phyloP scores from a whole-genome alignment of 2,113 vertebrate genomes.

The Etia nguti region DNA sequence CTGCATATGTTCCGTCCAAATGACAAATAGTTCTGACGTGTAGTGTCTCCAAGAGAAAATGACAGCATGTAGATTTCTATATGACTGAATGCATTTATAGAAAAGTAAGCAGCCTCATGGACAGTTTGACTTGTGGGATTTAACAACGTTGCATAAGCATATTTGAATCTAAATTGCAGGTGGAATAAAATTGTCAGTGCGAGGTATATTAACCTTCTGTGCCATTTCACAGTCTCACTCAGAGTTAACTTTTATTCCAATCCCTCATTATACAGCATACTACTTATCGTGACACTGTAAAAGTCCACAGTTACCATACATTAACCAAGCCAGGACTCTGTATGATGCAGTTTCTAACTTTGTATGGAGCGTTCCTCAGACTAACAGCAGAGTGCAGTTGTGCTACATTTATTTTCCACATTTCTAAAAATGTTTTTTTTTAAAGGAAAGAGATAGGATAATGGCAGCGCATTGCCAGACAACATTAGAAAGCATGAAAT shows the following conservation, averaged over 20 bases:
- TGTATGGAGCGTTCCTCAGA: background rate
- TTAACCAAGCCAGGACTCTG: background rate
- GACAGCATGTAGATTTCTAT: background rate
- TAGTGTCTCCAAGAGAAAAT: background rate
- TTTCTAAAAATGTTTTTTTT: background rate
- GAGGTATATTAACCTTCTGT: conserved; percentile 19
- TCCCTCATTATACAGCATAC: background rate
- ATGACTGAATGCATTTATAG: background rate
- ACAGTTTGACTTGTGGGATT: background rate
- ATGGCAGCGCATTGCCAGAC: background rate
- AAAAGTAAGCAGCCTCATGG: background rate
- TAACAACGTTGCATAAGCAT: conserved; percentile 21
- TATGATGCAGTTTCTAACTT: background rate
- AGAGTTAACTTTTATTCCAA: conserved; percentile 1
- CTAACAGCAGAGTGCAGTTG: background rate
- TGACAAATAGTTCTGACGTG: background rate
- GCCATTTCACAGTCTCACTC: background rate
- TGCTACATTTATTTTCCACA: background rate
- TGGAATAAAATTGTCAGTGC: background rate
- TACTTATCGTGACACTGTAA: background rate
- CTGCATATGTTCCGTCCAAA: background rate
- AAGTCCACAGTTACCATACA: background rate
- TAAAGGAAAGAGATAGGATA: background rate
- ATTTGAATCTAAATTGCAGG: conserved; percentile 35
- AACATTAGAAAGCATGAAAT: background rate